phyloP scores from a whole-genome alignment of 1,140 invertebrate genomes.

The Lerema accius region DNA sequence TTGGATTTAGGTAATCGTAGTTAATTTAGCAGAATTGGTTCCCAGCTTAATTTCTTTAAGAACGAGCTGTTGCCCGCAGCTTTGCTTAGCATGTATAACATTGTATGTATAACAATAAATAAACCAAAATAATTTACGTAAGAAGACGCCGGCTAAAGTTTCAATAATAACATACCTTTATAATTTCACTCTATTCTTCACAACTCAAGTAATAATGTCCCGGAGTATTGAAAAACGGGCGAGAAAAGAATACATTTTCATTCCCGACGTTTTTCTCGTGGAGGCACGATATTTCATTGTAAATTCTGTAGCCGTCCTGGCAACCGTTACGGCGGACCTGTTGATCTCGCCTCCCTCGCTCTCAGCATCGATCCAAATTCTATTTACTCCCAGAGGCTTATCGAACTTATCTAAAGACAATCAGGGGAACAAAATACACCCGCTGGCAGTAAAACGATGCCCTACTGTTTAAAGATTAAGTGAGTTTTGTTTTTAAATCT shows the following conservation, averaged over 20 bases:
- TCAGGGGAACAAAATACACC: constrained; percentile 24
- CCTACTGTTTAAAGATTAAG: constrained; percentile 13
- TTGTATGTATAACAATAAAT: too few species aligned
- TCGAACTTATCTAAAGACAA: constrained; percentile 34
- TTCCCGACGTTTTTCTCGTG: constrained; percentile 5
- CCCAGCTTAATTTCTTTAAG: too few species aligned
- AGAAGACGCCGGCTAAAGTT: too few species aligned
- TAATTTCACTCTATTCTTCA: constrained; percentile 7
- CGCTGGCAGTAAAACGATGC: constrained; percentile 18
- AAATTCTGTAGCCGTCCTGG: constrained; percentile 24
- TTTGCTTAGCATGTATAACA: too few species aligned
- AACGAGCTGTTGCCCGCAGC: too few species aligned
- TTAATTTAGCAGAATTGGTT: too few species aligned
- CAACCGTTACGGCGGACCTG: constrained; percentile 32
- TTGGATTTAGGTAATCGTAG: too few species aligned
- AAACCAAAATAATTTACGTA: too few species aligned
- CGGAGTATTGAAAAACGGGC: constrained; percentile 16
- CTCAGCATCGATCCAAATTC: constrained; percentile 35
- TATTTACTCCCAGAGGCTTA: constrained; percentile 38
- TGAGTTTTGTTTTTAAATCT: constrained; percentile 12
- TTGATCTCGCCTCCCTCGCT: constrained; percentile 28
- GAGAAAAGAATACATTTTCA: constrained; percentile 25
- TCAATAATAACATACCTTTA: background rate
- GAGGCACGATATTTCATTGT: constrained; percentile 20
- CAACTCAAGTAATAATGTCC: constrained; percentile 8